A percentile compares a stretch with the other conserved stretches of the same genome.
These are phyloP conservation scores for Drosophila longiperda DNA, from an alignment of 2,888 invertebrate genomes.

Conservation along the genomic window DNA sequence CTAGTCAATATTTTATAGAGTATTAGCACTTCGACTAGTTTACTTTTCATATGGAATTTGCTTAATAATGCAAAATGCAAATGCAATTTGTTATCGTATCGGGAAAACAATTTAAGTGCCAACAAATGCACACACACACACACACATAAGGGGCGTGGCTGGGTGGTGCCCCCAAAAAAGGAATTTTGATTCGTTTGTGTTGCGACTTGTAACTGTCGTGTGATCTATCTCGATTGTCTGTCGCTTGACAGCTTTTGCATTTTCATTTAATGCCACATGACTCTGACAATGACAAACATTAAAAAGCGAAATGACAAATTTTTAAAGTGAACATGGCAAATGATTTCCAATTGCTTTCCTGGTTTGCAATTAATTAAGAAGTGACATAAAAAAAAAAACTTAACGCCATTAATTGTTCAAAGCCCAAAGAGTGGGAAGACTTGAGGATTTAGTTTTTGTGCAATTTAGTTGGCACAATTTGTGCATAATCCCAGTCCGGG, in stretches of 20 bases:
- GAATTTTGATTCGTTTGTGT: conserved; percentile 48
- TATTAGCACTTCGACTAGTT: conserved; percentile 15
- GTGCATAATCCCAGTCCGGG: conserved; percentile 43
- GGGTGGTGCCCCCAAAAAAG: conserved; percentile 50
- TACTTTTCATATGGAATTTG: conserved; percentile 12
- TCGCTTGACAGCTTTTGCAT: conserved; percentile 52
- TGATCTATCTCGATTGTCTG: conserved; percentile 11
- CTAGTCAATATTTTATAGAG: conserved; percentile 17
- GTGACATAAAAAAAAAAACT: conserved; percentile 50
- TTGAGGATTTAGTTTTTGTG: conserved; percentile 16
- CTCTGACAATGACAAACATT: conserved; percentile 54
- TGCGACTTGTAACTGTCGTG: conserved; percentile 9
- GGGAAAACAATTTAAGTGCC: conserved; percentile 62
- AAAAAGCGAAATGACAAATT: conserved; percentile 50
- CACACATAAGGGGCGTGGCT: conserved; percentile 46
- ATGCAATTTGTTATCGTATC: conserved; percentile 53
- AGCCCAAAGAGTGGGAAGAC: conserved; percentile 3
- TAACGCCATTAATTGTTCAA: conserved; percentile 70
- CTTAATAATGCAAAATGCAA: conserved; percentile 68
- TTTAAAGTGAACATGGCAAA: conserved; percentile 28
- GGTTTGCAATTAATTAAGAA: conserved; percentile 44
- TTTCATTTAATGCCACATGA: conserved; percentile 48
- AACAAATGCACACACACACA: conserved; percentile 30
- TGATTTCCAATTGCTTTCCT: conserved; percentile 33
- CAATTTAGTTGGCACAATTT: conserved; percentile 70